Evolutionary conservation across 2,888 invertebrate species (phyloP).

Genomic region (Vanessa cardui): DNA sequence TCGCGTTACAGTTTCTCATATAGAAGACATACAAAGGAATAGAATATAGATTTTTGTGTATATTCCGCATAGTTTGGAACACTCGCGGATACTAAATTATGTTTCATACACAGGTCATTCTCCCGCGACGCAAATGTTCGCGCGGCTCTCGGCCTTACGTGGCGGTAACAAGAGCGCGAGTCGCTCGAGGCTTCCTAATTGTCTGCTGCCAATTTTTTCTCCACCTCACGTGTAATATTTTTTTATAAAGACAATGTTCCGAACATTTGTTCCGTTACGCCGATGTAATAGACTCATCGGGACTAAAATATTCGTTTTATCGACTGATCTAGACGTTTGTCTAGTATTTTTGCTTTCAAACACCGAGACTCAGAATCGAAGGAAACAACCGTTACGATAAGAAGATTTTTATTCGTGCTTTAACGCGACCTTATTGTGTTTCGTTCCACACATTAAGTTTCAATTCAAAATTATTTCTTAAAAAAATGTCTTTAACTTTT

Average conservation of each 20-base stretch:
- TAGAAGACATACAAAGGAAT: not conserved
- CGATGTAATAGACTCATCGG: not conserved
- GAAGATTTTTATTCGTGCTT: no score
- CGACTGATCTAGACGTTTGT: no score
- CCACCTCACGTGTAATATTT: not conserved
- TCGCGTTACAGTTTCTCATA: not conserved
- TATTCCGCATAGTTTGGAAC: constrained; percentile 7
- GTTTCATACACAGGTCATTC: constrained; percentile 17
- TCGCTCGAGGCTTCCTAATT: not conserved
- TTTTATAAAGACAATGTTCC: not conserved
- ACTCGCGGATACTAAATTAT: constrained; percentile 28
- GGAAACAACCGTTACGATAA: no score
- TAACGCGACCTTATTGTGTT: no score
- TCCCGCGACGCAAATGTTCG: constrained; percentile 2
- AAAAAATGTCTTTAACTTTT: no score
- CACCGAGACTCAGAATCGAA: no score
- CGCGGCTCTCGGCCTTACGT: not conserved
- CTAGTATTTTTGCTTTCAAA: no score
- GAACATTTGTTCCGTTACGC: constrained; percentile 5
- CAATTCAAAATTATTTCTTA: no score
- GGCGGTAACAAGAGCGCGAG: not conserved
- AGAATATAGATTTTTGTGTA: not conserved
- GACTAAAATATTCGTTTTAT: no score
- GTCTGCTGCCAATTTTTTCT: not conserved
- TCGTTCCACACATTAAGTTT: no score